Percentiles rank a stretch among this genome's conserved stretches.
Conservation (phyloP, 2,888 invertebrate species). For the Scaptodrosophila latifasciaeformis region DNA sequence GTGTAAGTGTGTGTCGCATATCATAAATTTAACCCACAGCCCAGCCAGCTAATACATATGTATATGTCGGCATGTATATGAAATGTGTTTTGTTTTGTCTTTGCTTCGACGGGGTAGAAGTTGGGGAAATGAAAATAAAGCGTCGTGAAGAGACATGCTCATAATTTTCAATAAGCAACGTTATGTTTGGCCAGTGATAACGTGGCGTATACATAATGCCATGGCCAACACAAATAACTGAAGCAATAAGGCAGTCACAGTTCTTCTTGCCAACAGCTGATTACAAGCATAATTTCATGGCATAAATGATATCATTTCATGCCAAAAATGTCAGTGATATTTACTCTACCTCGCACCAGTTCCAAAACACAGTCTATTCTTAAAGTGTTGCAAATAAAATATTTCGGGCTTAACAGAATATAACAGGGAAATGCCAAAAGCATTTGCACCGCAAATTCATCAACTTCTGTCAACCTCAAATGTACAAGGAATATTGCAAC, state of each 20-base stretch:
- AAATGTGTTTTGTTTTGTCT: neutral
- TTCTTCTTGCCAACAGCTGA: constrained; percentile 16
- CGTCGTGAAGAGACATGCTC: constrained; percentile 31
- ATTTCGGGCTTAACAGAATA: too few species aligned
- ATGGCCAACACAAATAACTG: neutral
- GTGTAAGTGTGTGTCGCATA: neutral
- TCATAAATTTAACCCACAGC: neutral
- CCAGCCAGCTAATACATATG: neutral
- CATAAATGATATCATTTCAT: too few species aligned
- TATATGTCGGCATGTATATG: neutral
- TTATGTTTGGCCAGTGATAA: constrained; percentile 35
- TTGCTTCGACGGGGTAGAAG: too few species aligned
- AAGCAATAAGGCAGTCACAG: too few species aligned
- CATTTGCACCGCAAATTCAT: too few species aligned
- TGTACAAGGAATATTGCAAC: too few species aligned
- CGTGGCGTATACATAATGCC: constrained; percentile 52
- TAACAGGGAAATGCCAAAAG: too few species aligned
- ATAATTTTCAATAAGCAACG: constrained; percentile 56
- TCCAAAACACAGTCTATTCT: too few species aligned
- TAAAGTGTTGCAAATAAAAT: too few species aligned
- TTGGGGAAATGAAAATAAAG: constrained; percentile 24
- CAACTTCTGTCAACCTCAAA: too few species aligned
- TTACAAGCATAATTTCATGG: constrained; percentile 10
- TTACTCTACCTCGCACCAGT: too few species aligned
- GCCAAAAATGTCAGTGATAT: too few species aligned